Percentiles rank a stretch among this genome's conserved stretches.
phyloP scores from a whole-genome alignment of 1,140 invertebrate species.

The Tyrophagus putrescentiae region DNA sequence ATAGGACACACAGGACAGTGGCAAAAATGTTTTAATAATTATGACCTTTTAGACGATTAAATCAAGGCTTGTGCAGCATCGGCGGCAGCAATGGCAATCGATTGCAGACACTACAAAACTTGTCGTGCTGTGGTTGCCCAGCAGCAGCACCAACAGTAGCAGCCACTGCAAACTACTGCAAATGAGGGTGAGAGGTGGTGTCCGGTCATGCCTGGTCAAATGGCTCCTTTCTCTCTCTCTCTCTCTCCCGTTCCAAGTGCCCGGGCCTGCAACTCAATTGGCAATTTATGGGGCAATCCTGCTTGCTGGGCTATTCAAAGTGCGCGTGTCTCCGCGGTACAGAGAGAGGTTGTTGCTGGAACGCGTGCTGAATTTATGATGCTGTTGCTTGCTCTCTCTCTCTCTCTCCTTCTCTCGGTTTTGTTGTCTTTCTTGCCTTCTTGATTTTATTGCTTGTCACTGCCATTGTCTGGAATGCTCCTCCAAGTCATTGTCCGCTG shows the following conservation, averaged over 20 bases:
- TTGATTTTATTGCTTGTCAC: too few species aligned
- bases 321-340: too few species aligned
- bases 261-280: background rate
- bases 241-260: background rate
- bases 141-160: background rate
- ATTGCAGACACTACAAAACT: background rate
- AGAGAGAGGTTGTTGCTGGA: too few species aligned
- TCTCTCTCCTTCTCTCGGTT: too few species aligned
- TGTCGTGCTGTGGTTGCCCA: background rate
- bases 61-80: background rate
- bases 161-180: background rate
- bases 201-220: background rate
- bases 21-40: slow-evolving; percentile 11
- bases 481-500: too few species aligned
- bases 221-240: background rate
- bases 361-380: too few species aligned
- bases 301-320: too few species aligned
- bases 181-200: background rate
- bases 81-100: background rate
- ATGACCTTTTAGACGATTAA: background rate
- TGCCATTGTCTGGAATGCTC: too few species aligned
- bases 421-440: too few species aligned
- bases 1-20: too few species aligned
- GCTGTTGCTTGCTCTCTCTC: too few species aligned
- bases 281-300: too few species aligned